phyloP scores from a whole-genome alignment of 1,140 invertebrate species.

The Doryteuthis pealeii region DNA sequence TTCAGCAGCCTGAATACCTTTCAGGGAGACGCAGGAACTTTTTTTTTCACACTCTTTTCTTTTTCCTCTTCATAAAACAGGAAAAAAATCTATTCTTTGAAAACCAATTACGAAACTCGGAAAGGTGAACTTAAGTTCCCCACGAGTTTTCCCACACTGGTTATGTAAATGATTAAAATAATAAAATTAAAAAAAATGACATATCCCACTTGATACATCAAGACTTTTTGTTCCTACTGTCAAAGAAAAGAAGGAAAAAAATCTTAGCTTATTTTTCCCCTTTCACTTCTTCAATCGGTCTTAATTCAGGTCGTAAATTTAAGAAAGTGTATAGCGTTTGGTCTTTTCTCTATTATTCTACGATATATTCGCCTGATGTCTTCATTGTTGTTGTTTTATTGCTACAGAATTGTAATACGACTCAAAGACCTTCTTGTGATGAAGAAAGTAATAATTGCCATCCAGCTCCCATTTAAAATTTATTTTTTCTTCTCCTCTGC shows the following conservation, averaged over 20 bases:
- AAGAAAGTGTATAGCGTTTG: not conserved
- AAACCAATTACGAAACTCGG: too few species aligned
- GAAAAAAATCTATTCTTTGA: too few species aligned
- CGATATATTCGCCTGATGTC: not conserved
- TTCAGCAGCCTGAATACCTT: not conserved
- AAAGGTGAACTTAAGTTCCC: not conserved
- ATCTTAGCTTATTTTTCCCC: too few species aligned
- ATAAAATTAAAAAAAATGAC: not conserved
- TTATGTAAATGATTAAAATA: not conserved
- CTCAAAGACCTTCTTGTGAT: not conserved
- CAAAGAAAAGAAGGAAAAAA: not conserved
- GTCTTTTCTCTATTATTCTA: not conserved
- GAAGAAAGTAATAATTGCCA: not conserved
- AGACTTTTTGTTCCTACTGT: not conserved
- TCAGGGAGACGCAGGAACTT: not conserved
- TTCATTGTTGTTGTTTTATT: conserved; percentile 1
- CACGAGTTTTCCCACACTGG: not conserved
- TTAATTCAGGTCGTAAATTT: not conserved
- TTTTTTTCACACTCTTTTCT: not conserved
- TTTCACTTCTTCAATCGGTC: not conserved
- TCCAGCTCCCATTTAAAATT: not conserved
- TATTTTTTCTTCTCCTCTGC: not conserved
- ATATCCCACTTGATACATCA: not conserved
- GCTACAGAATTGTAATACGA: conserved; percentile 3
- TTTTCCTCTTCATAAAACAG: too few species aligned